phyloP scores from a whole-genome alignment of 2,888 invertebrate genomes.

The Cybosia mesomella region DNA sequence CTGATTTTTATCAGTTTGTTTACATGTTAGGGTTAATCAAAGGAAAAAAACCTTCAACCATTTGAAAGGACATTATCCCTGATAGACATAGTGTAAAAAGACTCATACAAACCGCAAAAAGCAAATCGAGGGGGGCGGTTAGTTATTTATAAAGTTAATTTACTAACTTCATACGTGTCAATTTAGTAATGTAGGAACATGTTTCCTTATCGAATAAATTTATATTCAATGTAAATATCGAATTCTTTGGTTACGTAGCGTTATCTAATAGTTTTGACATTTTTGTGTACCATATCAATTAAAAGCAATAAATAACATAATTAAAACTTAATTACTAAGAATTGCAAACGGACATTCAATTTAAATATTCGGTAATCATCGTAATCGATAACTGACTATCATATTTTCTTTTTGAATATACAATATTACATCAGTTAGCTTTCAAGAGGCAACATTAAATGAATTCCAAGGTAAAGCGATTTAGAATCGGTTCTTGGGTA shows the following conservation, averaged over 20 bases:
- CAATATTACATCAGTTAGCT: neutral
- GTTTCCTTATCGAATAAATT: conserved; percentile 41
- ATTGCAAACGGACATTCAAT: conserved; percentile 7
- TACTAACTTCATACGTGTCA: conserved; percentile 23
- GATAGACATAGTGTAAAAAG: too few species aligned
- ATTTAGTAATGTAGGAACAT: conserved; percentile 33
- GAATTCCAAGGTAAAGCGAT: neutral
- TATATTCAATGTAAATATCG: conserved; percentile 47
- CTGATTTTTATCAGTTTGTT: too few species aligned
- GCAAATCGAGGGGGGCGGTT: too few species aligned
- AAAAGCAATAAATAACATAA: conserved; percentile 16
- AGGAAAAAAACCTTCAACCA: too few species aligned
- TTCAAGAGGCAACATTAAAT: neutral
- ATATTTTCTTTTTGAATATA: neutral
- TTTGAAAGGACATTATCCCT: too few species aligned
- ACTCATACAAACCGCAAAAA: too few species aligned
- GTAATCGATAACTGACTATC: neutral
- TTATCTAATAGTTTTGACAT: conserved; percentile 45
- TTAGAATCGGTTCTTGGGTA: too few species aligned
- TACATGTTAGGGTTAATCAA: too few species aligned
- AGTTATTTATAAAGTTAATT: too few species aligned
- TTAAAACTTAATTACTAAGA: conserved; percentile 10
- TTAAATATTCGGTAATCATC: conserved; percentile 3
- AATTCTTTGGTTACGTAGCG: conserved; percentile 41
- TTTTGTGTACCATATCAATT: conserved; percentile 25